phyloP scores from a whole-genome alignment of 1,140 invertebrate species.

The Notospermus geniculatus region DNA sequence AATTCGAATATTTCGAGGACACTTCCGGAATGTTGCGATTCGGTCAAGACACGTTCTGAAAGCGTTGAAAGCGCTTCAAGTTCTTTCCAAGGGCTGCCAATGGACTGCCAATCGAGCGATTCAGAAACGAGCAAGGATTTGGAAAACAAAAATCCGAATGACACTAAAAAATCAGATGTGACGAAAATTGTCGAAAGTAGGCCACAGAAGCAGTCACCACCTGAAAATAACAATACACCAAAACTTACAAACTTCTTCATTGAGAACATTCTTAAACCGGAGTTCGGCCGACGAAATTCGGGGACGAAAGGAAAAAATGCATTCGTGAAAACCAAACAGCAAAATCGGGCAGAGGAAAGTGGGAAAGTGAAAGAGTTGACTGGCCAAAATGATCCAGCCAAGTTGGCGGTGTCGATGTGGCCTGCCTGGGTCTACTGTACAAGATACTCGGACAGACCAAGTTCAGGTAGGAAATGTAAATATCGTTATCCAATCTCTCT shows the following conservation, averaged over 20 bases:
- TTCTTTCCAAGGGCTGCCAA: too few species aligned
- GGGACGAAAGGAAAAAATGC: neutral
- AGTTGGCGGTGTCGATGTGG: neutral
- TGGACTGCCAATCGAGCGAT: too few species aligned
- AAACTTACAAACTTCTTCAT: constrained; percentile 7
- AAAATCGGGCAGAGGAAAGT: neutral
- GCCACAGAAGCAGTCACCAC: too few species aligned
- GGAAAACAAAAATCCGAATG: too few species aligned
- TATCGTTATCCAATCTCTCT: too few species aligned
- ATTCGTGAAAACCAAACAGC: neutral
- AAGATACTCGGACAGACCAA: constrained; percentile 1
- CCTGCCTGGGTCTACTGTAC: constrained; percentile 6
- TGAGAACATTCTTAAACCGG: constrained; percentile 7
- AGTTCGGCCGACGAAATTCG: neutral
- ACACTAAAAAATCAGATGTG: too few species aligned
- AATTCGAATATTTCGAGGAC: too few species aligned
- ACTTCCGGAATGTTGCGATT: too few species aligned
- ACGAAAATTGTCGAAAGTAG: too few species aligned
- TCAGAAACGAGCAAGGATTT: too few species aligned
- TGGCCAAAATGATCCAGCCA: neutral
- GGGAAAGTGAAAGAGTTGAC: neutral
- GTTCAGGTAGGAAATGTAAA: constrained; percentile 2
- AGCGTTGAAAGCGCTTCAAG: too few species aligned
- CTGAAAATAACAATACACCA: neutral
- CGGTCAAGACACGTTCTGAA: too few species aligned